Base-by-base conservation (phyloP, 2,797 vertebrate species). In the Rhabdomys pumilio region DNA sequence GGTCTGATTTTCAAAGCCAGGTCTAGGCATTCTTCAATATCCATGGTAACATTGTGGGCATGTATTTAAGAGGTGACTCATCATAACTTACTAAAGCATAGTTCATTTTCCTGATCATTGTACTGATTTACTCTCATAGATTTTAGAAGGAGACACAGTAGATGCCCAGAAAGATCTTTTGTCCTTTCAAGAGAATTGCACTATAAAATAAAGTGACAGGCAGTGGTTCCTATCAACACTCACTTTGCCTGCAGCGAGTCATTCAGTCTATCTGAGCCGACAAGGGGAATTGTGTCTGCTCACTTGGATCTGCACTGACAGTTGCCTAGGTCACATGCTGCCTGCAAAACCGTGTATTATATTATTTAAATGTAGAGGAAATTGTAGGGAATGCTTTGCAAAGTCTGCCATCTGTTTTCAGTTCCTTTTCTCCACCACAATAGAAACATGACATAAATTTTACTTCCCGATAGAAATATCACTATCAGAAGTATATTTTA, bases 401-500 rank as follows among this genome's bases (percentile, higher is more conserved):
- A 73, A 84, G 81, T 47, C 12, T 88, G 7, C 84, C 5, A 63
- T 65, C 44, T 82, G 15, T 92, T 95, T 95, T 92, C 15, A 75
- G 47, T 20, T 82, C 38, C 5, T 85, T 88, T 47, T 76, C 14
- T 81, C 38, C 8, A 13, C 14, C 50, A 77, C 3, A 17, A 81
- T 67, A 80, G 50, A 87, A 85, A 96, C 94, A 92, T 63, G 41
- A 69, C 10, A 34, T n/a, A 13, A 83, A 67, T 84, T 95, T 93
- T 77, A 50, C 9, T 91, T 82, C 4, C 38, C 75, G 65, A 95
- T 73, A 91, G 20, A 79, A 86, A 57, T 15, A 26, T 15, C 2
- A 20, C 10, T 9, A 31, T 91, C 15, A 29, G 69, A 87, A 76
- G 34, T 29, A 79, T 59, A 88, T 83, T 86, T 88, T 50, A 55